Conservation (phyloP, 2,113 vertebrate species). For the Pseudopipra pipra region DNA sequence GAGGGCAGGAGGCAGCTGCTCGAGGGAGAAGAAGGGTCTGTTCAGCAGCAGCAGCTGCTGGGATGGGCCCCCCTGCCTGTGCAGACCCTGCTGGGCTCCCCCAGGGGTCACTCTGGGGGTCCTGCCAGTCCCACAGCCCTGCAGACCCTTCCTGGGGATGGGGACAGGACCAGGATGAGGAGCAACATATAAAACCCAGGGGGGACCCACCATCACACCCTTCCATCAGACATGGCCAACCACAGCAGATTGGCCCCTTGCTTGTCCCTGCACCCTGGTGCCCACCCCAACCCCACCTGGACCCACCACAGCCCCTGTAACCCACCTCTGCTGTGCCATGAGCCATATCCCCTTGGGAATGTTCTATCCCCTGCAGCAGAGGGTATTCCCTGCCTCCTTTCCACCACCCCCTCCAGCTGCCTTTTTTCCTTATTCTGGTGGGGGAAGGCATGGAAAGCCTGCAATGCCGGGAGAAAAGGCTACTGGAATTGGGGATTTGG, state of each 20-base stretch:
- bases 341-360: not conserved
- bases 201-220: not conserved
- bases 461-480: not conserved
- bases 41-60: not conserved
- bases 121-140: not conserved
- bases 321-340: rapidly evolving
- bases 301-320: rapidly evolving
- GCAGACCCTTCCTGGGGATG: not conserved
- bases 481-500: rapidly evolving
- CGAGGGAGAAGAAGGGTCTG: not conserved
- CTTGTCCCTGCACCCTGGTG: not conserved
- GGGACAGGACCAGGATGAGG: no score
- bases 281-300: no score
- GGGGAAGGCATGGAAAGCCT: not conserved
- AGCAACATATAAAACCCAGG: not conserved
- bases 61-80: not conserved
- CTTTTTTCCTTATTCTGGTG: not conserved
- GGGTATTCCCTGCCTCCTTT: not conserved
- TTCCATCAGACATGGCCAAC: not conserved
- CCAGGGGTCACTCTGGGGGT: not conserved
- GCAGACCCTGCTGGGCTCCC: rapidly evolving
- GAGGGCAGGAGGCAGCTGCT: not conserved
- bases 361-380: not conserved
- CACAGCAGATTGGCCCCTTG: not conserved
- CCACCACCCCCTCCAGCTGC: not conserved